Base-by-base conservation (phyloP, 2,113 vertebrate genomes). In the Myrmophylax atrothorax region DNA sequence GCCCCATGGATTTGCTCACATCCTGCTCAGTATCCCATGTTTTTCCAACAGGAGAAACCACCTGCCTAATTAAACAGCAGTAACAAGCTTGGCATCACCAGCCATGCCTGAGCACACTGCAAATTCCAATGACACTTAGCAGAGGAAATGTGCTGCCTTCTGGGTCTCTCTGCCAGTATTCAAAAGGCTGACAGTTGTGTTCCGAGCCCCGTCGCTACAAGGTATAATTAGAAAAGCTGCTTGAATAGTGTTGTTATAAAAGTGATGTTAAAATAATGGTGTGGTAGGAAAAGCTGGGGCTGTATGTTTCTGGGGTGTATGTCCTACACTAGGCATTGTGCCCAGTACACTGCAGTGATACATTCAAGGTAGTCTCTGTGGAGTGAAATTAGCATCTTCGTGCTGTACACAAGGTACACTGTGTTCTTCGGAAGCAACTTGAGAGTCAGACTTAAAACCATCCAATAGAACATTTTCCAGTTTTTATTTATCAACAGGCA, bases 401-500 rank as follows among this genome's bases (percentile, higher is more conserved):
- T 79, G 84, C 89, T 26, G 52, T 23, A 70, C 82, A 50, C 90
- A 94, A 82, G 86, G 94, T 89, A 97, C 94, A 84, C 49, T 14
- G 20, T 70, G 56, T 96, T 95, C 95, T 95, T 86, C 5, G n/a
- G 58, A 76, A 89, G 82, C 77, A 60, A 90, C 42, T 38, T 40
- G 59, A 64, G 38, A 93, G 24, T 87, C 78, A 53, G 49, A 72
- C 92, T 88, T 90, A 80, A 85, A 90, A 89, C 78, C 58, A 80
- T 56, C 53, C 44, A 47, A 70, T 26, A 62, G 91, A 95, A 86
- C 23, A 10, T 63, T 88, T 90, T 79, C 93, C 76, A 78, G 81
- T 93, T 94, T 96, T 96, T 90, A 84, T 94, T 96, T 96, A 95
- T 94, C 92, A 97, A 82, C 87, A 80, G 84, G 52, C 11, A 0